phyloP scores from a whole-genome alignment of 2,797 vertebrate species.

The Adelosebastes latens region DNA sequence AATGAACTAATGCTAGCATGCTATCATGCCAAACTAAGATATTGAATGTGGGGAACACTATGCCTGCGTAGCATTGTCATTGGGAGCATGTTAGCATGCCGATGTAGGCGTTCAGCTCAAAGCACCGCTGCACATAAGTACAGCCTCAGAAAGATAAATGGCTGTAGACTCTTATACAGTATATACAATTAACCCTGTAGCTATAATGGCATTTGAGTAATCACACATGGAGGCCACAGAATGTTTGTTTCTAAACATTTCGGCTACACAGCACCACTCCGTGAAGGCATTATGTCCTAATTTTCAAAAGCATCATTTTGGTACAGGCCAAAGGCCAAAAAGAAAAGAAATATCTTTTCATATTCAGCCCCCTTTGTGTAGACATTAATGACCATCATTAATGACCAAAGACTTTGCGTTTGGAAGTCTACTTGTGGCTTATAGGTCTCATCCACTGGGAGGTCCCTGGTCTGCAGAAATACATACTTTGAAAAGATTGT shows the following conservation, averaged over 20 bases:
- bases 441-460: background rate
- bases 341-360: background rate
- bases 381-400: background rate
- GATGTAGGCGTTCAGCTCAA: background rate
- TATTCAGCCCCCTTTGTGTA: background rate
- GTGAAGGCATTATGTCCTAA: background rate
- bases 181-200: background rate
- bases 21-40: background rate
- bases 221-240: background rate
- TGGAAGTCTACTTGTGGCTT: background rate
- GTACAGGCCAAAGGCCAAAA: background rate
- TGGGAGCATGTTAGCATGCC: background rate
- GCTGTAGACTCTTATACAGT: background rate
- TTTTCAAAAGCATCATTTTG: background rate
- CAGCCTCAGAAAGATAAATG: background rate
- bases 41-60: background rate
- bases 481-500: conserved; percentile 11
- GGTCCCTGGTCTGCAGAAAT: conserved; percentile 4
- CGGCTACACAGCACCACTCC: background rate
- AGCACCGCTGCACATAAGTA: background rate
- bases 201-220: background rate
- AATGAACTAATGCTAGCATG: background rate
- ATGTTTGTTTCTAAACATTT: background rate
- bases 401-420: background rate
- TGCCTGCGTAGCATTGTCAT: background rate